Evolutionary conservation across 2,797 vertebrate species (phyloP).

Genomic region (Sciurus vulgaris): DNA sequence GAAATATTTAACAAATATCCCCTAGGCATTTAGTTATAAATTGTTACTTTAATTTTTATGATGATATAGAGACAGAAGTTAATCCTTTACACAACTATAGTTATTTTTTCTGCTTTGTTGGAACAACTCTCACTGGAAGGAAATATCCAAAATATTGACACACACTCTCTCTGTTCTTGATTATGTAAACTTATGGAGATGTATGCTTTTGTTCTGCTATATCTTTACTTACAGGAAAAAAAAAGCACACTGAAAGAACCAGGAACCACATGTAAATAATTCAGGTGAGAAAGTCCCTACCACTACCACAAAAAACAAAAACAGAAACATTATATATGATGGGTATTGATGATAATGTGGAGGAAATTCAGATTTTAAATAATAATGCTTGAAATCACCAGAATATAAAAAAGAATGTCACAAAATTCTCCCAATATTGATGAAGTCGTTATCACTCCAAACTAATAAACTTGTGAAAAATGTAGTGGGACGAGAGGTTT

Average conservation of each 20-base stretch:
- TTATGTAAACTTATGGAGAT: neutral
- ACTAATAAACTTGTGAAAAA: neutral
- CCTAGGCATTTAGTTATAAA: neutral
- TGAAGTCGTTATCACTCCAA: neutral
- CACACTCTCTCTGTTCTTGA: neutral
- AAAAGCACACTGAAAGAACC: neutral
- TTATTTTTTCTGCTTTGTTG: neutral
- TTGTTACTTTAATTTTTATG: neutral
- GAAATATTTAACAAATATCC: neutral
- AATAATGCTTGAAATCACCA: neutral
- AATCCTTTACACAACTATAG: neutral
- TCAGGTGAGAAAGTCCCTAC: neutral
- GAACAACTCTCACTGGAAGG: neutral
- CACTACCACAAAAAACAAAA: neutral
- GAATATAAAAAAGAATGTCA: neutral
- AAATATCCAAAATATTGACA: constrained; percentile 20
- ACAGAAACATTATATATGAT: neutral
- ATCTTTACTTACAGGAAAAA: neutral
- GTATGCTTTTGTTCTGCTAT: neutral
- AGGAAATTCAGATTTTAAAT: neutral
- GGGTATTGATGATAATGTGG: neutral
- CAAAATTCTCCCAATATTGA: neutral
- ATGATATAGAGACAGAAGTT: neutral
- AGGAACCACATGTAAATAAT: neutral
- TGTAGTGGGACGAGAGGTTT: neutral